Evolutionary conservation across 2,888 invertebrate species (phyloP).

Genomic region (Orthosia cruda): DNA sequence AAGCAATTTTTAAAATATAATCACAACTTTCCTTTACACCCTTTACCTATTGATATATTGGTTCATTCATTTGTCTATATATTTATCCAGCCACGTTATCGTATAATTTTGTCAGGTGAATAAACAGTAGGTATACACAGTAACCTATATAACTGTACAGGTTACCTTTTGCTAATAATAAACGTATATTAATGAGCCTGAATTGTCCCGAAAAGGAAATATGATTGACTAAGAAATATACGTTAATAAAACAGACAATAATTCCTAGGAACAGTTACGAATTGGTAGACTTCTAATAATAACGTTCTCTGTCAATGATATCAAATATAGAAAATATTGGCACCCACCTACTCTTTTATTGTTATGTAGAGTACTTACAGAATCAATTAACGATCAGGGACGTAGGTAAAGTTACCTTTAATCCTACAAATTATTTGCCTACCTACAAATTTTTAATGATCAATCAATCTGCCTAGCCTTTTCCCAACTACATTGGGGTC

Average conservation of each 20-base stretch:
- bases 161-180: slow-evolving; percentile 20
- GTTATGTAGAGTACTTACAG: too few species aligned
- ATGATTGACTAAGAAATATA: slow-evolving; percentile 3
- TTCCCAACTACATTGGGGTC: too few species aligned
- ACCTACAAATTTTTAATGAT: too few species aligned
- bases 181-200: neutral
- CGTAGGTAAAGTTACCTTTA: too few species aligned
- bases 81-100: neutral
- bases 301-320: neutral
- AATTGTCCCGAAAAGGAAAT: slow-evolving; percentile 19
- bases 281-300: slow-evolving; percentile 6
- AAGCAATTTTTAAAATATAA: too few species aligned
- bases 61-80: neutral
- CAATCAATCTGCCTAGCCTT: too few species aligned
- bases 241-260: slow-evolving; percentile 14
- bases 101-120: neutral
- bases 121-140: neutral
- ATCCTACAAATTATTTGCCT: too few species aligned
- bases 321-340: slow-evolving; percentile 17
- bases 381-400: neutral
- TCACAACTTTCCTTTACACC: too few species aligned
- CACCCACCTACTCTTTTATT: neutral
- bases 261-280: slow-evolving; percentile 5
- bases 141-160: neutral
- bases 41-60: neutral